phyloP scores from a whole-genome alignment of 2,113 vertebrate species.

The Oncorhynchus keta region DNA sequence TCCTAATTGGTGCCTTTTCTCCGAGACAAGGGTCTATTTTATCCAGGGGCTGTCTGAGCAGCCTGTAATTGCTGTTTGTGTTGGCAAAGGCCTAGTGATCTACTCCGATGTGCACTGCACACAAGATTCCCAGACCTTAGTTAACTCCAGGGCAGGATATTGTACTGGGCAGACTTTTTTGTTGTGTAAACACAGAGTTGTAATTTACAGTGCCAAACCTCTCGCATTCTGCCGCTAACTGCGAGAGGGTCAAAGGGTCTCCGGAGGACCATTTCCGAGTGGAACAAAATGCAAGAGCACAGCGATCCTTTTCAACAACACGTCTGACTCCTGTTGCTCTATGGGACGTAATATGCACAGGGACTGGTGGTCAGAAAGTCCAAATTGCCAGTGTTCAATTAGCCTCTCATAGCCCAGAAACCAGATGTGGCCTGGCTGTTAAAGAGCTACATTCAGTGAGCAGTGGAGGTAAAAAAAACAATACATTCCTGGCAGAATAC shows the following conservation, averaged over 20 bases:
- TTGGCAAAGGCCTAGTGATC: conserved; percentile 77
- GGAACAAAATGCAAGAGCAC: conserved; percentile 55
- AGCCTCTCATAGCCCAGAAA: conserved; percentile 65
- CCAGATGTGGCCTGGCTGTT: conserved; percentile 68
- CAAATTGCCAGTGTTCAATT: conserved; percentile 60
- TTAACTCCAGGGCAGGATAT: conserved; percentile 82
- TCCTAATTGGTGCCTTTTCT: conserved; percentile 82
- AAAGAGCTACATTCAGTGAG: conserved; percentile 58
- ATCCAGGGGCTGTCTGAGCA: conserved; percentile 81
- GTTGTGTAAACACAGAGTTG: conserved; percentile 82
- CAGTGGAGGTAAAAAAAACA: conserved; percentile 61
- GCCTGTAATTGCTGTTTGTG: conserved; percentile 88
- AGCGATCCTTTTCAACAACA: conserved; percentile 60
- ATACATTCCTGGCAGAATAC: conserved; percentile 61
- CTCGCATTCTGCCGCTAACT: conserved; percentile 69
- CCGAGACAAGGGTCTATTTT: conserved; percentile 80
- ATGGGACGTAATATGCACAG: conserved; percentile 53
- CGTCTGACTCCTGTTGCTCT: conserved; percentile 43
- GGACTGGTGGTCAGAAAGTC: conserved; percentile 62
- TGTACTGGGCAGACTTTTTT: conserved; percentile 81
- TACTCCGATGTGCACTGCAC: conserved; percentile 79
- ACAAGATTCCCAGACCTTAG: conserved; percentile 83
- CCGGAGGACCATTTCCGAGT: conserved; percentile 61
- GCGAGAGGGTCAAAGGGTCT: conserved; percentile 57
- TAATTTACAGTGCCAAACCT: conserved; percentile 78